Evolutionary conservation across 1,140 invertebrate species (phyloP).

Genomic region (Drosophila nikananu): DNA sequence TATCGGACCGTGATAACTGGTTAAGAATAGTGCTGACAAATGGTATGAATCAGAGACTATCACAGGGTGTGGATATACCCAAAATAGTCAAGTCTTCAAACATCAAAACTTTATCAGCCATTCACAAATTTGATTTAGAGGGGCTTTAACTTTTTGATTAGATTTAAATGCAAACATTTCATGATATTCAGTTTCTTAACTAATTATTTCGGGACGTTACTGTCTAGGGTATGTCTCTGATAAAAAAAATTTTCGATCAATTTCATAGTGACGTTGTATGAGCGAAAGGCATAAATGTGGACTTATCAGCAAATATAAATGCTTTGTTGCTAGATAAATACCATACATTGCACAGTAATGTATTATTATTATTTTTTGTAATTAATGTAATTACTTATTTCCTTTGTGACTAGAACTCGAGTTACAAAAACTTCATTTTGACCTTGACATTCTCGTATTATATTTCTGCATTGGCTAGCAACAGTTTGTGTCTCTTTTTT

Average conservation of each 20-base stretch:
- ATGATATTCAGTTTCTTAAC: not conserved
- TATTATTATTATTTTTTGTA: not conserved
- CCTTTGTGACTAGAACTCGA: not conserved
- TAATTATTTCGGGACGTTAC: not conserved
- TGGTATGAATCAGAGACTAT: slow-evolving; percentile 11
- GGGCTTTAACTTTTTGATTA: not conserved
- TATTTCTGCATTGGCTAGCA: slow-evolving; percentile 2
- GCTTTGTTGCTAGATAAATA: slow-evolving; percentile 1
- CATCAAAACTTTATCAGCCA: not conserved
- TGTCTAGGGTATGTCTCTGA: too few species aligned
- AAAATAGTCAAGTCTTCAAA: not conserved
- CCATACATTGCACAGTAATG: too few species aligned
- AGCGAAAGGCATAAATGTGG: too few species aligned
- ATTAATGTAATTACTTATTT: slow-evolving; percentile 7
- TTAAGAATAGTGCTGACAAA: not conserved
- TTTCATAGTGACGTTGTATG: not conserved
- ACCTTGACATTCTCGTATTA: slow-evolving; percentile 16
- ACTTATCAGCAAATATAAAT: not conserved
- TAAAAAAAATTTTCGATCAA: not conserved
- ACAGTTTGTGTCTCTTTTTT: not conserved
- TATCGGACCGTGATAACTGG: slow-evolving; percentile 11
- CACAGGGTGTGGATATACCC: slow-evolving; percentile 3
- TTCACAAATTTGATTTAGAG: slow-evolving; percentile 2
- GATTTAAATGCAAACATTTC: slow-evolving; percentile 7
- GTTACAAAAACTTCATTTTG: slow-evolving; percentile 1